A percentile compares a stretch with the other conserved stretches of the same genome.
phyloP scores from a whole-genome alignment of 2,797 vertebrate genomes.

The Setipinna tenuifilis region DNA sequence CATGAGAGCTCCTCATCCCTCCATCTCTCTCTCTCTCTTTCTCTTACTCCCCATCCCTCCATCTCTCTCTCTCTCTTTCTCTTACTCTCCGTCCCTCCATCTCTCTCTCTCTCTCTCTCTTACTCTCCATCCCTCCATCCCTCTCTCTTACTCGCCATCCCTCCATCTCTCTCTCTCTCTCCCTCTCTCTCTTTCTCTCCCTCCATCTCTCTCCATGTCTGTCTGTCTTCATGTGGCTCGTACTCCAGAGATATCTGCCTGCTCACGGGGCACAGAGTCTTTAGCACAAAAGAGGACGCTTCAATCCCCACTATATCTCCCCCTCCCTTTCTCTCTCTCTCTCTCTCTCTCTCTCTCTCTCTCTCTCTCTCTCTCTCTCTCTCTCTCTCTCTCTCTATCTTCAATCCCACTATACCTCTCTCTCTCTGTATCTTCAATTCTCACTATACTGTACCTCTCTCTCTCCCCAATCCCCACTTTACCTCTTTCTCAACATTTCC shows the following conservation, averaged over 20 bases:
- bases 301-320: neutral
- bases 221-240: constrained; percentile 28
- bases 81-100: too few species aligned
- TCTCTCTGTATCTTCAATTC: too few species aligned
- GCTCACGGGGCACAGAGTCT: constrained; percentile 40
- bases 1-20: neutral
- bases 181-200: neutral
- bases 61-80: too few species aligned
- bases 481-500: too few species aligned
- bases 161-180: neutral
- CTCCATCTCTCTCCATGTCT: constrained; percentile 7
- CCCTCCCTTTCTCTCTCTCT: neutral
- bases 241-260: constrained; percentile 51
- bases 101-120: too few species aligned
- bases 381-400: neutral
- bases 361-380: neutral
- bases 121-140: too few species aligned
- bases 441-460: too few species aligned
- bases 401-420: too few species aligned
- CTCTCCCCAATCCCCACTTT: too few species aligned
- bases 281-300: neutral
- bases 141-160: too few species aligned
- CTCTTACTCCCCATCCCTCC: neutral
- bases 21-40: neutral
- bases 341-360: neutral